Evolutionary conservation across 2,797 vertebrate genomes (phyloP).

Genomic region (Malurus splendens): DNA sequence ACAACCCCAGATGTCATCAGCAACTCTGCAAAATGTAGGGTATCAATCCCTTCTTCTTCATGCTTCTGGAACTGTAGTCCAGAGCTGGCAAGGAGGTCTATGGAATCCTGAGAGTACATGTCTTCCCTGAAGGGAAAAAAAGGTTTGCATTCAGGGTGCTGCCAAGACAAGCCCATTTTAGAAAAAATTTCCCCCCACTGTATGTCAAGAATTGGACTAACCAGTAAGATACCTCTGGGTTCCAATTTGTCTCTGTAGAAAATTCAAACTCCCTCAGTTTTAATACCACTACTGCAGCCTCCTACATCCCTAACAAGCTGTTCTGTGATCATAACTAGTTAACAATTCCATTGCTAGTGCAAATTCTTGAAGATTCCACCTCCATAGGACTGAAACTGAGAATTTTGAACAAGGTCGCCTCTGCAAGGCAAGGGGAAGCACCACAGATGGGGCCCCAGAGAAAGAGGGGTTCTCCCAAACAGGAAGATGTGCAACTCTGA

Average conservation of each 20-base stretch:
- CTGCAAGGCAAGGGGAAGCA: background rate
- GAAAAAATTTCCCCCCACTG: background rate
- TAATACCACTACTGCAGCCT: background rate
- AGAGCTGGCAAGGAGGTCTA: constrained; percentile 95
- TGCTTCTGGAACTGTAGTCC: constrained; percentile 98
- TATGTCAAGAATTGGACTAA: background rate
- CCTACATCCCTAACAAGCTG: background rate
- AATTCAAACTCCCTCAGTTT: background rate
- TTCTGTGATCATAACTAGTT: background rate
- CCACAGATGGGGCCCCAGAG: background rate
- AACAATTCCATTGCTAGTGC: background rate
- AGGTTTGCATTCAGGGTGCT: background rate
- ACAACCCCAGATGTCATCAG: constrained; percentile 98
- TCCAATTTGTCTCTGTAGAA: background rate
- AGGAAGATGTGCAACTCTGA: background rate
- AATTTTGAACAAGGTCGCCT: background rate
- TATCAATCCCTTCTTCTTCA: constrained; percentile 95
- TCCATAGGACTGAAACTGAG: background rate
- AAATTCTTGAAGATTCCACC: background rate
- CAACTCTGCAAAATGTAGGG: constrained; percentile 93
- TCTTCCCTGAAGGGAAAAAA: constrained; percentile 82
- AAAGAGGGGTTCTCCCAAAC: background rate
- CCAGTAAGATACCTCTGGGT: background rate
- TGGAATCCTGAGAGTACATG: constrained; percentile 99
- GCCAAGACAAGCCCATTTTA: background rate